phyloP scores from a whole-genome alignment of 2,113 vertebrate genomes.

The Urocitellus parryii region DNA sequence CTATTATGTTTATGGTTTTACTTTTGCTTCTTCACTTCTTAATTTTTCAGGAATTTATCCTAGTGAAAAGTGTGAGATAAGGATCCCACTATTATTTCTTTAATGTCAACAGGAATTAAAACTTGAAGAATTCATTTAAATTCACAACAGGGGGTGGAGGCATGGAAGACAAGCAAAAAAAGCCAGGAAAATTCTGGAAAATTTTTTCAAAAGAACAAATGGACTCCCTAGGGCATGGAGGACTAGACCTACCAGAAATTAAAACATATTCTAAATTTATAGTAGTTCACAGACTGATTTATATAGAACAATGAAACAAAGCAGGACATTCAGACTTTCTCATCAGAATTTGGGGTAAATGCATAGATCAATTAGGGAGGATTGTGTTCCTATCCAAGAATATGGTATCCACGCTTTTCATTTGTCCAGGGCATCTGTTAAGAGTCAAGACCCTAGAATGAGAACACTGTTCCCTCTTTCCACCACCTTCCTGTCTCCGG shows the following conservation, averaged over 20 bases:
- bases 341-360: constrained; percentile 1
- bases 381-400: not conserved
- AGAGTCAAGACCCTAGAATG: not conserved
- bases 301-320: not conserved
- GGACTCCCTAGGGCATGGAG: not conserved
- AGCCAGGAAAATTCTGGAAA: constrained; percentile 27
- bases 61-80: not conserved
- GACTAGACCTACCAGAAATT: not conserved
- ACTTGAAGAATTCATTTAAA: constrained; percentile 46
- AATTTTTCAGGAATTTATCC: constrained; percentile 51
- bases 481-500: not conserved
- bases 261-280: constrained; percentile 23
- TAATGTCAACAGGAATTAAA: not conserved
- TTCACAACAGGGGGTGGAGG: not conserved
- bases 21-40: not conserved
- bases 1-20: constrained; percentile 22
- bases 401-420: not conserved
- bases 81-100: not conserved
- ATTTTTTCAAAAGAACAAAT: not conserved
- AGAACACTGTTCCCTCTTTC: not conserved
- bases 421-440: not conserved
- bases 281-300: not conserved
- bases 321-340: not conserved
- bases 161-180: constrained; percentile 11
- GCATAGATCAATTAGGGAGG: not conserved